These are phyloP conservation scores for Didymodactylos carnosus DNA, from an alignment of 2,888 invertebrate genomes.

Conservation along the genomic window DNA sequence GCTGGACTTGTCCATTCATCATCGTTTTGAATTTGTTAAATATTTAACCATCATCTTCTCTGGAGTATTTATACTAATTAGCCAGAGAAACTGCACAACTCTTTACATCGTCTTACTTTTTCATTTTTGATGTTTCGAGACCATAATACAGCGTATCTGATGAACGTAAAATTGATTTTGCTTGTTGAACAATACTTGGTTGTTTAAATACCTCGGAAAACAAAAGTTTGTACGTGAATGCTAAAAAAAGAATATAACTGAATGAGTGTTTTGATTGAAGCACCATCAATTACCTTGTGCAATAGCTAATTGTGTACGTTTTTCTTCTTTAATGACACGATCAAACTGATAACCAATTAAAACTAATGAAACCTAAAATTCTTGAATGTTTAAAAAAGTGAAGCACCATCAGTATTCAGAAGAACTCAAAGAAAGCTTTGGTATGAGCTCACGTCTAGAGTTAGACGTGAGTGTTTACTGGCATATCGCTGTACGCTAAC, in stretches of 20 bases:
- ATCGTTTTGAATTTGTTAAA: not conserved
- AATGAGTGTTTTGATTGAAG: not conserved
- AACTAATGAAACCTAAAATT: too few relatives aligned
- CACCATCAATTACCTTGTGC: not conserved
- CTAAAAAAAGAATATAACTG: not conserved
- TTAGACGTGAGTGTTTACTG: too few relatives aligned
- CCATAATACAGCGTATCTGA: slow-evolving; percentile 13
- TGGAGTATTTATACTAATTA: not conserved
- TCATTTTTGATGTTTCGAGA: not conserved
- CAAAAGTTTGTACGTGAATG: slow-evolving; percentile 8
- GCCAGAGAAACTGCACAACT: too few relatives aligned
- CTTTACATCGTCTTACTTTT: not conserved
- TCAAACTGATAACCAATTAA: not conserved
- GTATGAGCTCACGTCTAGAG: too few relatives aligned
- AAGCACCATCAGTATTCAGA: too few relatives aligned
- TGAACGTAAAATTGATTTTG: slow-evolving; percentile 3
- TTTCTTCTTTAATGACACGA: not conserved
- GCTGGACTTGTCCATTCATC: not conserved
- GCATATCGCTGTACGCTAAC: too few relatives aligned
- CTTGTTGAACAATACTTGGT: not conserved
- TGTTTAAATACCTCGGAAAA: slow-evolving; percentile 6
- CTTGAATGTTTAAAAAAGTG: too few relatives aligned
- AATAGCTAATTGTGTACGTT: not conserved
- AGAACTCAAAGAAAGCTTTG: too few relatives aligned
- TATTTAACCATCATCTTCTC: not conserved